phyloP scores from a whole-genome alignment of 1,140 invertebrate species.

The Caligus rogercresseyi region DNA sequence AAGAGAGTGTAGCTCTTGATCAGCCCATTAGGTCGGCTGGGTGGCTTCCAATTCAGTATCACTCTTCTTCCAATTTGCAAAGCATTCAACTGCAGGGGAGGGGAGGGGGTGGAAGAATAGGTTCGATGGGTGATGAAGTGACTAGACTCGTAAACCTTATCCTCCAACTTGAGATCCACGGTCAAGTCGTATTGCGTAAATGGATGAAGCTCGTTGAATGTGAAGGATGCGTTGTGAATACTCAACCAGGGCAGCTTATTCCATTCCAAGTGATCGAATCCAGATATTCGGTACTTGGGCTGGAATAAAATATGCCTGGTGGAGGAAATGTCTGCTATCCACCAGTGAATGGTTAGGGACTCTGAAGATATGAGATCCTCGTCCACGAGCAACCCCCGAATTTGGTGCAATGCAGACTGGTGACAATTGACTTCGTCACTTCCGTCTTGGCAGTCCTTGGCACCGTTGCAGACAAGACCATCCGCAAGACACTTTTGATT shows the following conservation, averaged over 20 bases:
- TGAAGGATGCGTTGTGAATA: conserved; percentile 27
- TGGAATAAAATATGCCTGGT: conserved; percentile 37
- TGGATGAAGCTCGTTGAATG: conserved; percentile 44
- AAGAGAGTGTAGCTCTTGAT: conserved; percentile 43
- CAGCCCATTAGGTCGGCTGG: conserved; percentile 40
- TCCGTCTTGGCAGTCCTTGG: conserved; percentile 46
- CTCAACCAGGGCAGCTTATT: conserved; percentile 22
- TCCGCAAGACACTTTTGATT: conserved; percentile 40
- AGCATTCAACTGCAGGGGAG: conserved; percentile 43
- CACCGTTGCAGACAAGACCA: conserved; percentile 42
- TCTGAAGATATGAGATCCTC: conserved; percentile 33
- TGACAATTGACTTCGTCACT: conserved; percentile 50
- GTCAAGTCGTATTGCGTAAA: conserved; percentile 56
- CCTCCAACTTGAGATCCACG: conserved; percentile 44
- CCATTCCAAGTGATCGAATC: conserved; percentile 27
- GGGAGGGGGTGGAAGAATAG: conserved; percentile 36
- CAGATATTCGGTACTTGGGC: conserved; percentile 35
- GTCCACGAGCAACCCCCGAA: conserved; percentile 36
- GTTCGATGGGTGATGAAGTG: conserved; percentile 34
- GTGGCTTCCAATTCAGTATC: conserved; percentile 45
- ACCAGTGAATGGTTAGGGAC: conserved; percentile 39
- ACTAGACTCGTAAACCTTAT: conserved; percentile 21
- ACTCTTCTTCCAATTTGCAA: conserved; percentile 43
- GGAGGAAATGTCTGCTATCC: conserved; percentile 29
- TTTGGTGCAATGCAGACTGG: conserved; percentile 25